A percentile compares a stretch with the other conserved stretches of the same genome.
These are phyloP conservation scores for Meliscaeva auricollis DNA, from an alignment of 2,888 invertebrate genomes.

Conservation along the genomic window DNA sequence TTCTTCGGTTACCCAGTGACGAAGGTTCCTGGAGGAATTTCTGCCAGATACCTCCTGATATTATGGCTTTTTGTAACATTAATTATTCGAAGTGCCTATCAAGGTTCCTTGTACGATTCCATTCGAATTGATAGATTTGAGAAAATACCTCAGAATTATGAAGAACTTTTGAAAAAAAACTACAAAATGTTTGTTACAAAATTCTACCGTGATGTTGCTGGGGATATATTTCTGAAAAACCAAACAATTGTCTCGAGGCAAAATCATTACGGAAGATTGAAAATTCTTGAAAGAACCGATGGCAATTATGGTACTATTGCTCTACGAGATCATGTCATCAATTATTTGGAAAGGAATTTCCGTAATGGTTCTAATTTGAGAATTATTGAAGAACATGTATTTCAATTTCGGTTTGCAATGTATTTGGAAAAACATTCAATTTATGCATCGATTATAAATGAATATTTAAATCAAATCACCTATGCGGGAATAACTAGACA, in stretches of 20 bases:
- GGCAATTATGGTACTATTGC: slow-evolving; percentile 2
- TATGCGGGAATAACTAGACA: slow-evolving; percentile 7
- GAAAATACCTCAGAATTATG: slow-evolving; percentile 4
- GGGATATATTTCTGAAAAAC: background rate
- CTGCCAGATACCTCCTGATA: slow-evolving; percentile 78
- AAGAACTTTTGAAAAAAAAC: background rate
- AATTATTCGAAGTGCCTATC: slow-evolving; percentile 80
- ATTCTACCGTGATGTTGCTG: background rate
- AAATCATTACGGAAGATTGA: background rate
- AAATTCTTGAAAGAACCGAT: background rate
- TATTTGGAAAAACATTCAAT: slow-evolving; percentile 33
- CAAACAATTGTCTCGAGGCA: background rate
- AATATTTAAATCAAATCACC: background rate
- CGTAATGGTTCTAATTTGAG: background rate
- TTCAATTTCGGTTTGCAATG: background rate
- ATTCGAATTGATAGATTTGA: slow-evolving; percentile 31
- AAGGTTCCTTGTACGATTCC: slow-evolving; percentile 64
- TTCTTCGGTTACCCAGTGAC: slow-evolving; percentile 74
- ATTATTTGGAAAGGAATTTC: background rate
- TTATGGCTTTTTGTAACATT: slow-evolving; percentile 79
- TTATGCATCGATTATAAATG: background rate
- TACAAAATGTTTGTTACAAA: background rate
- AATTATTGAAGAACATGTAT: slow-evolving; percentile 7
- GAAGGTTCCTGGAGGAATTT: slow-evolving; percentile 77
- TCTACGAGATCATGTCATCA: slow-evolving; percentile 11